Percentiles rank a stretch among this genome's conserved stretches.
Evolutionary conservation across 2,797 vertebrate species (phyloP).

Genomic region (Sebastes variabilis): DNA sequence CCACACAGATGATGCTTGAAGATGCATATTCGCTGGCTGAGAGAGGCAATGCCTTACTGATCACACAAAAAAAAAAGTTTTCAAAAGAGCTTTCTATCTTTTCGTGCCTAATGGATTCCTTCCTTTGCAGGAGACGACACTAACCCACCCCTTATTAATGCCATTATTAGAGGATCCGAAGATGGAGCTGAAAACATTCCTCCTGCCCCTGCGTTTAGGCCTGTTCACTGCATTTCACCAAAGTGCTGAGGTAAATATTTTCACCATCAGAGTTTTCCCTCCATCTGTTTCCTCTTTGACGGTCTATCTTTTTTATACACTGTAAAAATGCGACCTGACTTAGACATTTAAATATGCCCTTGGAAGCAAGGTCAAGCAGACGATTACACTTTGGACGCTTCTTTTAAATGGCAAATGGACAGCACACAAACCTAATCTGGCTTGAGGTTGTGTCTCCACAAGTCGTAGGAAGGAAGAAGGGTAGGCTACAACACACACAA

Average conservation of each 20-base stretch:
- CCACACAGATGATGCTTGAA: constrained; percentile 84
- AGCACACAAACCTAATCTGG: constrained; percentile 49
- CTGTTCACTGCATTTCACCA: constrained; percentile 84
- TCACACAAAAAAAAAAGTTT: constrained; percentile 54
- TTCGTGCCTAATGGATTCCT: constrained; percentile 81
- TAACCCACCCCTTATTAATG: constrained; percentile 76
- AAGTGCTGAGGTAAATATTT: constrained; percentile 87
- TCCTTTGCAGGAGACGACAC: constrained; percentile 80
- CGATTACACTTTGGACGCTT: constrained; percentile 54
- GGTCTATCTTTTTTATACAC: constrained; percentile 4
- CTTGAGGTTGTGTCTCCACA: constrained; percentile 53
- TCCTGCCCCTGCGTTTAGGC: constrained; percentile 83
- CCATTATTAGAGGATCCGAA: constrained; percentile 83
- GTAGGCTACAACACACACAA: constrained; percentile 33
- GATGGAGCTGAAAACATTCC: constrained; percentile 84
- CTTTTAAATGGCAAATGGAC: constrained; percentile 52
- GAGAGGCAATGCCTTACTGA: constrained; percentile 68
- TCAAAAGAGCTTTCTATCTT: constrained; percentile 66
- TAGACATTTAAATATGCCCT: constrained; percentile 68
- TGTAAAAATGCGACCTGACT: constrained; percentile 7
- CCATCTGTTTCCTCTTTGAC: constrained; percentile 55
- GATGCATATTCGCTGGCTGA: constrained; percentile 80
- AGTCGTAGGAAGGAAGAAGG: constrained; percentile 23
- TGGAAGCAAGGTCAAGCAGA: constrained; percentile 79
- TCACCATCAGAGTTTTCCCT: constrained; percentile 67